These are phyloP conservation scores for Cyphomyrus discorhynchus DNA, from an alignment of 2,113 vertebrate genomes.

Conservation along the genomic window DNA sequence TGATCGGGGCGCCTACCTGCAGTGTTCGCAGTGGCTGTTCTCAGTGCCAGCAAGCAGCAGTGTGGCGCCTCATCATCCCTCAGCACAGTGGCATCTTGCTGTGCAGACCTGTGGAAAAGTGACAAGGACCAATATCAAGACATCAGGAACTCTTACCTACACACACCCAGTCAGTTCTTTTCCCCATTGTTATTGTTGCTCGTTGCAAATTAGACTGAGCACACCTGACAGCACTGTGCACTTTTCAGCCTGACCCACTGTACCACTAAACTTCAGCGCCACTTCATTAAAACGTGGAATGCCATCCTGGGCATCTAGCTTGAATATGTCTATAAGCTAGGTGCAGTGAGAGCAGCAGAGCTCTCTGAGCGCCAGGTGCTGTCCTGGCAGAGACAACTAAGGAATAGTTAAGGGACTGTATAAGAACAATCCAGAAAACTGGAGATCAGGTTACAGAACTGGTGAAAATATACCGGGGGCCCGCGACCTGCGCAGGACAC, in stretches of 20 bases:
- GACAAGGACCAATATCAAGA: neutral
- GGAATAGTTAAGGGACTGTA: neutral
- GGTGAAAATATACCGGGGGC: neutral
- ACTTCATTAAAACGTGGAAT: neutral
- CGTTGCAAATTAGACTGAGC: neutral
- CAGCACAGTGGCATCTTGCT: neutral
- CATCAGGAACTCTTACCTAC: neutral
- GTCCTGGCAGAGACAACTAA: neutral
- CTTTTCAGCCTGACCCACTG: neutral
- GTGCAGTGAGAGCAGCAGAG: neutral
- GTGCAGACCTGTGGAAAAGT: neutral
- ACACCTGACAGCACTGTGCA: neutral
- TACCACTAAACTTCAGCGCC: neutral
- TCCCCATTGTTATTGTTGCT: neutral
- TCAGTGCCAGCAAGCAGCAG: neutral
- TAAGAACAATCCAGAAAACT: conserved; percentile 5
- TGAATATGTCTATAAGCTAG: neutral
- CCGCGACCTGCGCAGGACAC: conserved; percentile 4
- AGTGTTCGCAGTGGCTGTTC: neutral
- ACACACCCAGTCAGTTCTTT: neutral
- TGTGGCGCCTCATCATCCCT: neutral
- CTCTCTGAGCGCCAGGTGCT: neutral
- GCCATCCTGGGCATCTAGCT: neutral
- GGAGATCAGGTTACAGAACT: conserved; percentile 1
- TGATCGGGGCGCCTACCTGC: neutral